Evolutionary conservation across 2,888 invertebrate genomes (phyloP), one percentile per base, ranked within the genome.

Genomic region (Tachina grossa): DNA sequence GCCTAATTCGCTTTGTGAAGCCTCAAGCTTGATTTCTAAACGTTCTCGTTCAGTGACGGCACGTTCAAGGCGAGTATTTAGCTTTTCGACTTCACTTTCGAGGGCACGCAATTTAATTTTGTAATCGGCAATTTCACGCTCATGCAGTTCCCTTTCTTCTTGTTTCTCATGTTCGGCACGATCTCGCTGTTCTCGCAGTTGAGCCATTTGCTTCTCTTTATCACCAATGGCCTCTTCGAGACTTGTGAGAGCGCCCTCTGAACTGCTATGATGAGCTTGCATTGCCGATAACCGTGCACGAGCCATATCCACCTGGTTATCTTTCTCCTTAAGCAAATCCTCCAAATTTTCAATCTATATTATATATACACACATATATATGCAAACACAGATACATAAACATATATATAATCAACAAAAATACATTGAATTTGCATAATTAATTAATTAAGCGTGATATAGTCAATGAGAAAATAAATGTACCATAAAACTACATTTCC

Each of bases 121-220:
- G 91, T 97, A 97, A 92, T 99, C 98, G 75, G 98, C 97, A 89
- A 98, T 95, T 92, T 98, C 97, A 89, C 98, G 95, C 92, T 98
- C 97, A 91, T 98, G 97, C 19, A 97, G 94, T 90, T 98, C 98
- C 87, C 98, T 94, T 92, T 99, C 99, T 93, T 99, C 99, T 88
- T 97, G 97, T 91, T 98, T 97, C 90, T 99, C 99, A 89, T 97
- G 97, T 93, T 99, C 98, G 57, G 98, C 97, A 89, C 98, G 95
- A 90, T 99, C 98, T 91, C 98, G 94, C 92, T 99, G 98, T 91
- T 99, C 98, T 88, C 93, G 91, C 87, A 98, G 93, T 92, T 98
- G 98, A 88, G 96, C 96, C 94, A 99, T 98, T 94, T 99, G 99
- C 92, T 98, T 98, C 90, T 99, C 99, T 93, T 98, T 98, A 91